Conservation (phyloP, 1,140 invertebrate genomes). For the Macrotrachela quadricornifera region DNA sequence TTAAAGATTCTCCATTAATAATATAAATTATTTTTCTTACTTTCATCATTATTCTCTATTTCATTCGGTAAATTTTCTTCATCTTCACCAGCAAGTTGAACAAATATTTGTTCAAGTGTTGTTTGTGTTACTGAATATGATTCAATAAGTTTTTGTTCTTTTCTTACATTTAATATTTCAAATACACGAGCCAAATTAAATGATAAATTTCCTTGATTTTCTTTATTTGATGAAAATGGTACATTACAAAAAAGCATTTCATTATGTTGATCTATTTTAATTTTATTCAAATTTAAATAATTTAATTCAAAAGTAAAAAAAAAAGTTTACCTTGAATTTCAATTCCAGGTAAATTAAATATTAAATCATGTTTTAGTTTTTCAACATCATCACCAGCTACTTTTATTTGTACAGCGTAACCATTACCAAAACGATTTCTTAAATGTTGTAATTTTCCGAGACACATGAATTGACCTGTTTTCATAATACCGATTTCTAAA, state of each 20-base stretch:
- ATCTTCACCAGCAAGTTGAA: neutral
- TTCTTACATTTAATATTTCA: neutral
- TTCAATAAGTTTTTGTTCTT: slow-evolving; percentile 1
- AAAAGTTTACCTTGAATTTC: too few relatives aligned
- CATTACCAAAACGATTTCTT: slow-evolving; percentile 11
- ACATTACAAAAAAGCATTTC: too few relatives aligned
- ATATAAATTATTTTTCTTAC: too few relatives aligned
- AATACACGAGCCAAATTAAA: neutral
- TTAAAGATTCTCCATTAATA: too few relatives aligned
- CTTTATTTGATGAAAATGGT: too few relatives aligned
- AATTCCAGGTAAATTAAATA: too few relatives aligned
- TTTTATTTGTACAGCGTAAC: slow-evolving; percentile 29
- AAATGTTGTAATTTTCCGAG: slow-evolving; percentile 20
- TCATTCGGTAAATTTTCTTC: too few relatives aligned
- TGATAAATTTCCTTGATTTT: slow-evolving; percentile 6
- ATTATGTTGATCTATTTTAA: too few relatives aligned
- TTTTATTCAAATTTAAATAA: too few relatives aligned
- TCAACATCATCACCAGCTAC: slow-evolving; percentile 15
- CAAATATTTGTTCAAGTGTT: slow-evolving; percentile 4
- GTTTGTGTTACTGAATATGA: slow-evolving; percentile 4
- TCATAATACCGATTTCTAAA: slow-evolving; percentile 22
- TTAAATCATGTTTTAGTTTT: neutral
- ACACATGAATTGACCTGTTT: slow-evolving; percentile 18
- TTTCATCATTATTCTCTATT: too few relatives aligned
- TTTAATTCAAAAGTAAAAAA: too few relatives aligned